Base-by-base conservation (phyloP, 2,888 invertebrate species). In the Luperina nickerlii region DNA sequence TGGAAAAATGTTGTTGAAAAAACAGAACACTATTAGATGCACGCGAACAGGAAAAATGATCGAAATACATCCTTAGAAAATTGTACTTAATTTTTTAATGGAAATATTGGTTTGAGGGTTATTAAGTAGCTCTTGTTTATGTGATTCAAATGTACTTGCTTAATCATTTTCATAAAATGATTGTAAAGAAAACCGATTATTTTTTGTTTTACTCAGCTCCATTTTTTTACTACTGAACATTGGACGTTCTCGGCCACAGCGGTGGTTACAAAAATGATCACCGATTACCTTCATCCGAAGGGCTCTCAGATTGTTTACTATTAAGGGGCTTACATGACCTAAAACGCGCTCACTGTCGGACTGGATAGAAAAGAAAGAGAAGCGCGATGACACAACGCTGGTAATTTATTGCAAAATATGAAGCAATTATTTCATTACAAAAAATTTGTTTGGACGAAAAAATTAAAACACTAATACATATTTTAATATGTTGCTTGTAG, bases 261-360 rank as follows among this genome's bases (percentile, higher is more conserved):
- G 2, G 15, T 70, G 45, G 9, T 76, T 80, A 89, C 84, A 80
- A 86, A 89, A 86, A 86, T 54, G 71, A 79, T 75, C 75, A 86
- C 79, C 81, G 86, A 90, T 90, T 88, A 90, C 89, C 81, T 89
- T 87, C 87, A 88, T 85, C 70, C 79, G 68, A 90, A 90, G 83
- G 73, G 74, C 80, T 69, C 66, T 74, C 83, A 82, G 74, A 90
- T 90, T 87, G 87, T 90, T 86, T 87, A 86, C 73, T 63, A 77
- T 38, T 68, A 78, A n/a, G n/a, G n/a, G n/a, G n/a, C 32, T 32
- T 32, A 32, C 32, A 32, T 32, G 32, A 32, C 32, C 32, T 32
- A 32, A 32, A 32, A 1, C 32, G 32, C 32, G 32, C 1, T 32
- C 32, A 32, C 32, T 32, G 32, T 32, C 32, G 32, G 32, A 32